Evolutionary conservation across 2,797 vertebrate genomes (phyloP), one percentile per base, ranked within the genome.

Genomic region (Heteromormyrus szaboi): DNA sequence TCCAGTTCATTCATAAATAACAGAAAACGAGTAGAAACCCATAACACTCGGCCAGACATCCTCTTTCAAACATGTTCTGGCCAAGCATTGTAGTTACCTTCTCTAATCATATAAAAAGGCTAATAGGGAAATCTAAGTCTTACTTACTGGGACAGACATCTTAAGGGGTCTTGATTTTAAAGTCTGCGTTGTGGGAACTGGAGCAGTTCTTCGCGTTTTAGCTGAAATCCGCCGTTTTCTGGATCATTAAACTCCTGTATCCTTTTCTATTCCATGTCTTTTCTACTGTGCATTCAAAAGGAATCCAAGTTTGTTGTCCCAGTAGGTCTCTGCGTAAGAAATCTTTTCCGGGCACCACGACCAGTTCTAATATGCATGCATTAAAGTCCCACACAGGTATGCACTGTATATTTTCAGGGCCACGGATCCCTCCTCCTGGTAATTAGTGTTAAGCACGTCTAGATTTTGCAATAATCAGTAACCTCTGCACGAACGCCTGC

Each of bases 141-240:
- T 54, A 86, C 84, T 86, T 54, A 86, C 84, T 54, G 84, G 84
- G 29, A 86, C 84, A 86, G 84, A 86, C 84, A 86, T 86, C 84
- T 54, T 86, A 25, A 86, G 22, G 48, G 54, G 46, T 86, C 25
- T 53, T 53, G 84, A 25, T 33, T 33, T 72, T 33, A 72, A 72
- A 86, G 84, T 17, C 51, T 85, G 81, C 81, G 44, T 85, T 51
- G 81, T 85, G 2, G 72, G n/a, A 85, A 25, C 48, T 25, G 44
- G 48, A 50, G n/a, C 81, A 50, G 81, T 25, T 48, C 44, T 85
- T 85, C 81, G 81, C 14, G 46, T 54, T 86, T 84, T 9, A 84
- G 81, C 14, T 44, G 37, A 44, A 79, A 44, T 79, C 72, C 81
- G 19, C 46, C 4, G 81, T 48, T 84, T 50, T 84, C 22, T 84